Percentiles rank a stretch among this genome's conserved stretches.
Conservation (phyloP, 2,888 invertebrate species). For the Folsomia candida region DNA sequence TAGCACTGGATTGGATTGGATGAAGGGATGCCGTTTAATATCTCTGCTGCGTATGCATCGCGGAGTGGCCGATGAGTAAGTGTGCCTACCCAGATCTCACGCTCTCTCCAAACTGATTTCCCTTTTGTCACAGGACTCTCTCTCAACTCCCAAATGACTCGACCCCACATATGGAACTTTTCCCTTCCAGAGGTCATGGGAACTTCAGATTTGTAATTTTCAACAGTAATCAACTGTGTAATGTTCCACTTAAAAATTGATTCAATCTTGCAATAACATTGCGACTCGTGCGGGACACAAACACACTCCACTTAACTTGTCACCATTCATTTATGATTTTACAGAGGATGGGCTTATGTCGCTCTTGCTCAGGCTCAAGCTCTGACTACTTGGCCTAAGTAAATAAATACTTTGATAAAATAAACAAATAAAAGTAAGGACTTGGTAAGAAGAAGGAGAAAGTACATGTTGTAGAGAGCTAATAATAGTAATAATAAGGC, state of each 20-base stretch:
- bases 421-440: too few species aligned
- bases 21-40: neutral
- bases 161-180: slow-evolving; percentile 49
- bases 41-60: neutral
- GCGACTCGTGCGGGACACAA: neutral
- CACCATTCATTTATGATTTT: neutral
- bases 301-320: neutral
- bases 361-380: too few species aligned
- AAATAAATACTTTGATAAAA: too few species aligned
- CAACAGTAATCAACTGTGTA: slow-evolving; percentile 48
- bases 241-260: slow-evolving; percentile 36
- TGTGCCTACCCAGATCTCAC: slow-evolving; percentile 18
- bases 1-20: neutral
- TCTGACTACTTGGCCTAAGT: too few species aligned
- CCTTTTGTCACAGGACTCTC: slow-evolving; percentile 22
- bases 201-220: slow-evolving; percentile 39
- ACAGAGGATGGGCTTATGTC: too few species aligned
- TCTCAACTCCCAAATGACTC: slow-evolving; percentile 50
- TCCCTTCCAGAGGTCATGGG: slow-evolving; percentile 49
- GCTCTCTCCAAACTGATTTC: slow-evolving; percentile 21
- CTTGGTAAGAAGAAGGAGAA: too few species aligned
- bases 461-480: too few species aligned
- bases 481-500: too few species aligned
- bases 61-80: slow-evolving; percentile 9
- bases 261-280: neutral